Evolutionary conservation across 2,888 invertebrate genomes (phyloP), one percentile per base, ranked within the genome.

Genomic region (Drosophila helvetica): DNA sequence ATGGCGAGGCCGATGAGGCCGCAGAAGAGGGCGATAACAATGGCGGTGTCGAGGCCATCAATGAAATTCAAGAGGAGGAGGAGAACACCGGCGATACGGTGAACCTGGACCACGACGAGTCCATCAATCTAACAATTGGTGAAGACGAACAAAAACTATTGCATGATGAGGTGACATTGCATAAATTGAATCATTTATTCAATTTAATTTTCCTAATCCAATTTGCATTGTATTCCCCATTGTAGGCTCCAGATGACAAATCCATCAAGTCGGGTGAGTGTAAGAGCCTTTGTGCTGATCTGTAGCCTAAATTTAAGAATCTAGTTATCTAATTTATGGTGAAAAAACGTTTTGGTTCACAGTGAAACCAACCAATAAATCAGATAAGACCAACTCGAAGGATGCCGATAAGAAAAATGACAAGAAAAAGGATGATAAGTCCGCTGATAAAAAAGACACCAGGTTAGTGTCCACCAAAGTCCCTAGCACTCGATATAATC

Each of bases 71-170:
- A 3, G 79, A 80, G 9, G 85, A 83, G 43, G 87, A 90, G 58
- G 88, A 88, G 33, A 80, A 80, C 42, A 77, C 82, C 19, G 83
- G 78, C 3, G 90, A 91, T 42, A 83, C 81, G 55, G 90, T 84
- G 9, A 89, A 88, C 57, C 90, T 89, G 76, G 96, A 96, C 89
- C 95, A 95, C 77, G 96, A 96, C 86, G 96, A 96, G 92, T 96
- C 96, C 43, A 95, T 96, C 66, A 96, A 96, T 90, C 93, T 96
- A 80, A 96, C 96, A 67, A 94, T 96, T 90, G 96, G 96, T 46
- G 96, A 96, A 92, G 96, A 96, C 91, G 96, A 96, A 81, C 94
- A 94, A 87, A 93, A 94, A 92, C 93, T 96, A 69, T 93, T 96
- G 67, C 95, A 95, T 91, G 96, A 96, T 92, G 96, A 96, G 94